Conservation (phyloP, 2,797 vertebrate species). For the Limnodromus scolopaceus region DNA sequence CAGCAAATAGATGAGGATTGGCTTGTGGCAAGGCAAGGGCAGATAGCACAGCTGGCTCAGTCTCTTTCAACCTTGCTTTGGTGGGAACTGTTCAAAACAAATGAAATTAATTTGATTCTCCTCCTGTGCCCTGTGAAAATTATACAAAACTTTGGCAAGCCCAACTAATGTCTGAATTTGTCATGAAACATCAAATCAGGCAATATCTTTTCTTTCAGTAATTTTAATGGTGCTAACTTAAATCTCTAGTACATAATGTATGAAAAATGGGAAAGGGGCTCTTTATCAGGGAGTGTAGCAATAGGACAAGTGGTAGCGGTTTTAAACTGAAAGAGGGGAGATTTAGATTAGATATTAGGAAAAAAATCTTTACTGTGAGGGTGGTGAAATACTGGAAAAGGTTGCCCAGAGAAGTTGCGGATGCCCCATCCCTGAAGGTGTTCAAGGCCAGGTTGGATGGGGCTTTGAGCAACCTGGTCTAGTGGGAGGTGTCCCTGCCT, state of each 20-base stretch:
- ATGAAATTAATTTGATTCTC: neutral
- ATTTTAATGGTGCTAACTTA: constrained; percentile 2
- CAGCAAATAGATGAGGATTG: neutral
- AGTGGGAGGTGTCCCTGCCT: neutral
- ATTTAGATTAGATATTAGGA: neutral
- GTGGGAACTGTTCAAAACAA: neutral
- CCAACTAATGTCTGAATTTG: neutral
- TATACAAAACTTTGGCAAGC: neutral
- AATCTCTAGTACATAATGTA: neutral
- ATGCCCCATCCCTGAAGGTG: neutral
- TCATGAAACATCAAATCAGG: neutral
- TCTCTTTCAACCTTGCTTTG: neutral
- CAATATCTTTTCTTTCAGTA: neutral
- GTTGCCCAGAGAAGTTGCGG: neutral
- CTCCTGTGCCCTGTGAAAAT: neutral
- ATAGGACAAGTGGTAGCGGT: neutral
- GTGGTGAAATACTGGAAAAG: neutral
- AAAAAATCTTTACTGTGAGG: neutral
- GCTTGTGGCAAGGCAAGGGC: neutral
- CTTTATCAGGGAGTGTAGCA: neutral
- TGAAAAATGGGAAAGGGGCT: neutral
- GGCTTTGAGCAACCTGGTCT: neutral
- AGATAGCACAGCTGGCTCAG: neutral
- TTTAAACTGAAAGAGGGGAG: neutral
- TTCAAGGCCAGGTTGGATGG: neutral